These are phyloP conservation scores for Campoletis sonorensis DNA, from an alignment of 1,140 invertebrate species.

Conservation along the genomic window DNA sequence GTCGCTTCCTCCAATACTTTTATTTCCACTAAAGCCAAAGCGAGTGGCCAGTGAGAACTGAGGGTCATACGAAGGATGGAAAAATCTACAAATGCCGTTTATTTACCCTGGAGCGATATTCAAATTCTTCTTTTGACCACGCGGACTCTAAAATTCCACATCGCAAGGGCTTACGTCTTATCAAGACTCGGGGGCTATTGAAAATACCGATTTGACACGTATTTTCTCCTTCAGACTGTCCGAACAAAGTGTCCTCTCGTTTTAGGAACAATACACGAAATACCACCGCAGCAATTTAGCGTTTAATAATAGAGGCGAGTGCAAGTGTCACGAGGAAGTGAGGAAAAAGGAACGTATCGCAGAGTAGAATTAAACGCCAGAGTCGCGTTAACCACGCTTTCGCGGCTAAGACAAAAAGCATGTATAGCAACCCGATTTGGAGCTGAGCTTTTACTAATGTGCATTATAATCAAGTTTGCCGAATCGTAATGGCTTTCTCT, in stretches of 20 bases:
- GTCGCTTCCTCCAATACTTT: conserved; percentile 15
- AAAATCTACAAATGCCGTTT: conserved; percentile 32
- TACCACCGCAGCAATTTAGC: not conserved
- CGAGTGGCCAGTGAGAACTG: not conserved
- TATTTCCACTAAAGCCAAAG: not conserved
- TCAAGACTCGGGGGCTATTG: conserved; percentile 63
- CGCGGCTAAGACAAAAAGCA: not conserved
- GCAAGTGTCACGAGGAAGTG: not conserved
- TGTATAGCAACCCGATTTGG: not conserved
- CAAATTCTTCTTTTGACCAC: conserved; percentile 70
- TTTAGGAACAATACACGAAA: conserved; percentile 2
- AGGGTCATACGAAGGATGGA: not conserved
- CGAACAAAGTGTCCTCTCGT: not conserved
- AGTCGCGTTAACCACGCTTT: not conserved
- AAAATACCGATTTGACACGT: conserved; percentile 74
- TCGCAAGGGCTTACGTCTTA: conserved; percentile 1
- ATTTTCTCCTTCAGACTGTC: not conserved
- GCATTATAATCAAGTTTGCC: conserved; percentile 29
- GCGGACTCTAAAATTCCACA: conserved; percentile 55
- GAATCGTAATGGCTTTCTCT: conserved; percentile 39
- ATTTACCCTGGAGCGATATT: conserved; percentile 53
- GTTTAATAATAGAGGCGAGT: not conserved
- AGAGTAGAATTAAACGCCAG: not conserved
- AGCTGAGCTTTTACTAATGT: not conserved
- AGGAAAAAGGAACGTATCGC: not conserved